Evolutionary conservation across 2,113 vertebrate genomes (phyloP).

Genomic region (Aepyceros melampus): DNA sequence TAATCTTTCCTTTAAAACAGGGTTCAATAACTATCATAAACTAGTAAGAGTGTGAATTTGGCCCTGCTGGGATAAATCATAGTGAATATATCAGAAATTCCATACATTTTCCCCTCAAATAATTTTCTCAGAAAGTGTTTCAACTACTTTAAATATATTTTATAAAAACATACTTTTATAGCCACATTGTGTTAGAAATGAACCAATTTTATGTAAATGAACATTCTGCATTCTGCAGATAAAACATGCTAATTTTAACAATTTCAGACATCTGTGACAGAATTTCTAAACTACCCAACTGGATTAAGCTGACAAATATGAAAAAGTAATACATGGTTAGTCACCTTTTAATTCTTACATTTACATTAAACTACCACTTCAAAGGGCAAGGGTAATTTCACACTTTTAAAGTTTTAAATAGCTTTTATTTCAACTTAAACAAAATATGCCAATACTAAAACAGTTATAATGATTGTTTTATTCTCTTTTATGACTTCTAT

Average conservation of each 20-base stretch:
- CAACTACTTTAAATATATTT: conserved; percentile 74
- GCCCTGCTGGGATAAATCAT: conserved; percentile 37
- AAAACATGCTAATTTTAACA: conserved; percentile 79
- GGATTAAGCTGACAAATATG: conserved; percentile 73
- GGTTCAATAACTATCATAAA: neutral
- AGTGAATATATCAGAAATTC: conserved; percentile 50
- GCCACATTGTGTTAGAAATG: conserved; percentile 71
- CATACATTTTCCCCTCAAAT: conserved; percentile 57
- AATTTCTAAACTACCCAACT: conserved; percentile 76
- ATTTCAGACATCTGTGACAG: conserved; percentile 79
- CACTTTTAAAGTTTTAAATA: conserved; percentile 72
- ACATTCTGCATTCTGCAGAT: conserved; percentile 80
- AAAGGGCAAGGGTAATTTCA: conserved; percentile 73
- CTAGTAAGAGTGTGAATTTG: neutral
- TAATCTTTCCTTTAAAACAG: conserved; percentile 28
- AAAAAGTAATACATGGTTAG: conserved; percentile 71
- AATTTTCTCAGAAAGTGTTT: conserved; percentile 65
- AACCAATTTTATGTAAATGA: conserved; percentile 83
- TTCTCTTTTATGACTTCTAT: conserved; percentile 41
- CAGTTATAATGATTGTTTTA: conserved; percentile 38
- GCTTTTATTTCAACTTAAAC: conserved; percentile 68
- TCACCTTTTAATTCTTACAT: conserved; percentile 77
- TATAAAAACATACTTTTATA: conserved; percentile 75
- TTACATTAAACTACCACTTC: conserved; percentile 74
- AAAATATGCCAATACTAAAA: conserved; percentile 56